These are phyloP conservation scores for Cylindroiulus punctatus DNA, from an alignment of 2,888 invertebrate genomes.

Conservation along the genomic window DNA sequence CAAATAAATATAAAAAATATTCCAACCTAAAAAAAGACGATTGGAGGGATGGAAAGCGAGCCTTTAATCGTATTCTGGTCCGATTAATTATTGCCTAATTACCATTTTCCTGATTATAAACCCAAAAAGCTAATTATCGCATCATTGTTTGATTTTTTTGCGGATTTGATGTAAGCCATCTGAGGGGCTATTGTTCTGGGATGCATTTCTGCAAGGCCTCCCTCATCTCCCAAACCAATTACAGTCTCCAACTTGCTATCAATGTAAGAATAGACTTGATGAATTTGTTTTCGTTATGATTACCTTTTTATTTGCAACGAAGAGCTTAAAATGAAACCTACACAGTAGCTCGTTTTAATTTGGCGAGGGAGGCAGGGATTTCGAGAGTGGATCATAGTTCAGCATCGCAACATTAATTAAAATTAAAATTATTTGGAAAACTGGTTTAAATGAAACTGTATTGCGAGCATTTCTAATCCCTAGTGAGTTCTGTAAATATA, in stretches of 20 bases:
- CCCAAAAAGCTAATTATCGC: conserved; percentile 1
- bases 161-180: neutral
- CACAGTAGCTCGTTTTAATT: neutral
- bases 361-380: no score
- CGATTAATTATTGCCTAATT: conserved; percentile 24
- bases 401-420: no score
- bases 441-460: no score
- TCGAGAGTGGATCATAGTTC: no score
- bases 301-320: neutral
- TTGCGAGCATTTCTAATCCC: no score
- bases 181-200: neutral
- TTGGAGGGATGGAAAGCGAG: neutral
- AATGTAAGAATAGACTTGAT: neutral
- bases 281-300: neutral
- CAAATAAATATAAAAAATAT: neutral
- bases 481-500: no score
- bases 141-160: neutral
- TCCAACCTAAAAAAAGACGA: neutral
- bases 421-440: no score
- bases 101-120: neutral
- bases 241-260: neutral
- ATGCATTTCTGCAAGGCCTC: neutral
- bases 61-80: conserved; percentile 15
- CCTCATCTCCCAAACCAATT: neutral
- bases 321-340: neutral